These are phyloP conservation scores for Poecile montanus DNA, from an alignment of 2,797 vertebrate genomes.

Conservation along the genomic window DNA sequence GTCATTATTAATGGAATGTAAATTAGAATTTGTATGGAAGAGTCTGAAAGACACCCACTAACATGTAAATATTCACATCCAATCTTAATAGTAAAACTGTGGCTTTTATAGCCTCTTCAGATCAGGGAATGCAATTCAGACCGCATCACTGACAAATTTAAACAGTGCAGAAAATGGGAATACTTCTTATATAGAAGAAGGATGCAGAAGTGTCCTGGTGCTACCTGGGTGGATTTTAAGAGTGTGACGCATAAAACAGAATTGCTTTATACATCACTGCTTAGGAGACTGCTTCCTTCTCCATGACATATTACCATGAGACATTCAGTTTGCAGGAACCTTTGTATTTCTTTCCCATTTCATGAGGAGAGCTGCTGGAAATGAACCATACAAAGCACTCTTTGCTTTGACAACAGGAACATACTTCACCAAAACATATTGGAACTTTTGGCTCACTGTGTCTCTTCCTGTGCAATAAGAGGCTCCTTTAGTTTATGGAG, in stretches of 20 bases:
- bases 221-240: not conserved
- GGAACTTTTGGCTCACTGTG: not conserved
- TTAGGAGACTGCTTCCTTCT: not conserved
- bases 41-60: not conserved
- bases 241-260: not conserved
- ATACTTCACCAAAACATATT: not conserved
- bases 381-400: not conserved
- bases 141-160: not conserved
- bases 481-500: not conserved
- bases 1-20: not conserved
- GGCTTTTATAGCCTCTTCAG: not conserved
- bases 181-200: not conserved
- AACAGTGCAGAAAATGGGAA: not conserved
- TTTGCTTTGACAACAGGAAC: not conserved
- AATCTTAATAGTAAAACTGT: not conserved
- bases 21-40: not conserved
- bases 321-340: not conserved
- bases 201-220: not conserved
- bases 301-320: not conserved
- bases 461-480: not conserved
- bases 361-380: not conserved
- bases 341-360: not conserved
- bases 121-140: not conserved
- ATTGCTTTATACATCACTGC: not conserved
- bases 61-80: not conserved